Evolutionary conservation across 2,888 invertebrate genomes (phyloP).

Genomic region (Pheosia tremula): DNA sequence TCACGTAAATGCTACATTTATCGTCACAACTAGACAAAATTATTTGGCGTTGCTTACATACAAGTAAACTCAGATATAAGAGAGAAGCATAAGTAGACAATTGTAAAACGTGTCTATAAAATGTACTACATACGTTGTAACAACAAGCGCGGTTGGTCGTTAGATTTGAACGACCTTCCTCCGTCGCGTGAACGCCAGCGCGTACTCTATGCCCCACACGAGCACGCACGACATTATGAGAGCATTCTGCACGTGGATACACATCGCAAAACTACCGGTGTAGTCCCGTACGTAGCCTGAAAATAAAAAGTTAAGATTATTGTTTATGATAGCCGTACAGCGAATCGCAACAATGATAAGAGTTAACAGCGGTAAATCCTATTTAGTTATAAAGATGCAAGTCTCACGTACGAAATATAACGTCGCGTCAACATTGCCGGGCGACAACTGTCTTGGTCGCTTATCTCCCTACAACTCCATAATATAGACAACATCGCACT

Average conservation of each 20-base stretch:
- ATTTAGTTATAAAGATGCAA: too few species aligned
- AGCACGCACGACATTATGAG: conserved; percentile 87
- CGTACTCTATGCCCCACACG: conserved; percentile 88
- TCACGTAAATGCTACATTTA: conserved; percentile 10
- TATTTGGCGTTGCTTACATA: conserved; percentile 20
- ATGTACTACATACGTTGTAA: conserved; percentile 10
- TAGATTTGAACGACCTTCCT: conserved; percentile 79
- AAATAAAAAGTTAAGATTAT: conserved; percentile 32
- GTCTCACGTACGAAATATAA: too few species aligned
- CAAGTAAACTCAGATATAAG: conserved; percentile 9
- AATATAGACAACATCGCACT: too few species aligned
- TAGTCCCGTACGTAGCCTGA: conserved; percentile 88
- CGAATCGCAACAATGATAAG: too few species aligned
- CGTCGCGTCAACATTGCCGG: too few species aligned
- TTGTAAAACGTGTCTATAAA: conserved; percentile 11
- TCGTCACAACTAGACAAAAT: conserved; percentile 18
- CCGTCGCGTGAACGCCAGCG: conserved; percentile 71
- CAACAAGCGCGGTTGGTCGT: neutral
- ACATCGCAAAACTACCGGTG: conserved; percentile 87
- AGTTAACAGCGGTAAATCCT: too few species aligned
- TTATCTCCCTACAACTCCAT: too few species aligned
- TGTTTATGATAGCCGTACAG: too few species aligned
- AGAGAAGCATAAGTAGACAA: conserved; percentile 19
- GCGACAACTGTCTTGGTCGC: too few species aligned
- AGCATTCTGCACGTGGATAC: conserved; percentile 89